Evolutionary conservation across 2,797 vertebrate genomes (phyloP), one percentile per base, ranked within the genome.

Genomic region (Sarcoramphus papa): DNA sequence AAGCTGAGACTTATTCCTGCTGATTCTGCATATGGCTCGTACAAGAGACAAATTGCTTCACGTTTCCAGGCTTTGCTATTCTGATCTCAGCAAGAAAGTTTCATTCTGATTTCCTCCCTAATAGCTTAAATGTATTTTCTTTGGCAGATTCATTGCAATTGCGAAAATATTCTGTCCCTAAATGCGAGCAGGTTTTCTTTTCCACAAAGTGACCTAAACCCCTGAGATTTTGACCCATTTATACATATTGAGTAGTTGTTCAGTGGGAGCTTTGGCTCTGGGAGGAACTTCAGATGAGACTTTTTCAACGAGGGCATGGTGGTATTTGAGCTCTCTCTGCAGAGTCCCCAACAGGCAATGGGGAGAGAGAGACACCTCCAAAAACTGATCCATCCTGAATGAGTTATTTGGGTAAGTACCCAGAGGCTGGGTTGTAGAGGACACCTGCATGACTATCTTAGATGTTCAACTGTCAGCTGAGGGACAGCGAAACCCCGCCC

Each of bases 1-100:
- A 68, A 96, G 82, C 79, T 72, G 78, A 79, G 91, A 68, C 63
- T 94, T 95, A 35, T 9, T 88, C 85, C 62, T 92, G 92, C 79
- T 90, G 94, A 41, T 68, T 93, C 82, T 81, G 92, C 69, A 40
- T 43, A 19, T 18, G 47, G 62, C 77, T 91, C 30, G 3, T 74
- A 53, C 45, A 54, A 48, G 81, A 95, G 54, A 92, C 30, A 85
- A 90, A 95, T 72, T 67, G 37, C 28, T 93, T 75, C 27, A 21
- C 3, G 8, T 89, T 82, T 94, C 65, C 89, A 92, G 35, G 67
- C 63, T 93, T 85, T 88, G 30, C 62, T 88, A 12, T 47, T 90
- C 80, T 59, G 27, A 93, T 70, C 76, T 90, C 81, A 67, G 40
- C 57, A 51, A 91, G 53, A 69, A 92, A 69, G 28, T 40, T 75